Percentiles rank a stretch among this genome's conserved stretches.
These are phyloP conservation scores for Enoplosus armatus DNA, from an alignment of 2,797 vertebrate genomes.

Conservation along the genomic window DNA sequence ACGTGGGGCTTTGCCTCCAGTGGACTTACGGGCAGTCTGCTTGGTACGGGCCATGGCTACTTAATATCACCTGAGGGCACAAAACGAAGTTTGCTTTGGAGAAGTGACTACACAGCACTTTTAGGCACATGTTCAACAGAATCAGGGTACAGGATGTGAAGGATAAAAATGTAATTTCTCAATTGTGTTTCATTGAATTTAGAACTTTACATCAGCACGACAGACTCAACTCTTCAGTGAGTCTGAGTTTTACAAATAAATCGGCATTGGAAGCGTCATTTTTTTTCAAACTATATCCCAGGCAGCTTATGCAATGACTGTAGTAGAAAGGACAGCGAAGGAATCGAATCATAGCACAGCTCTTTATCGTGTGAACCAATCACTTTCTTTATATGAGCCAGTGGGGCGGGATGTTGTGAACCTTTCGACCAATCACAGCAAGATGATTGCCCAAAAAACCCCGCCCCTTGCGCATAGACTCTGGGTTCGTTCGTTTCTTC, in stretches of 20 bases:
- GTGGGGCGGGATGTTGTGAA: slow-evolving; percentile 46
- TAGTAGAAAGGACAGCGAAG: slow-evolving; percentile 21
- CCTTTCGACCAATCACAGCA: slow-evolving; percentile 51
- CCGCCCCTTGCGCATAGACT: slow-evolving; percentile 70
- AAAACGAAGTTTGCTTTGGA: slow-evolving; percentile 1
- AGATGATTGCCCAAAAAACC: not conserved
- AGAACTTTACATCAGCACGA: not conserved
- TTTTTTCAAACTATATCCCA: not conserved
- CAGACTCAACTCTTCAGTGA: not conserved
- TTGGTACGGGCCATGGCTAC: slow-evolving; percentile 87
- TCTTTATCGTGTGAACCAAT: slow-evolving; percentile 60
- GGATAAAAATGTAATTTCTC: not conserved
- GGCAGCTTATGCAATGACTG: slow-evolving; percentile 70
- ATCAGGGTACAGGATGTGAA: not conserved
- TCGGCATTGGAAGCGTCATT: not conserved
- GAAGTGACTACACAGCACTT: not conserved
- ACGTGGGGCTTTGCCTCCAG: slow-evolving; percentile 88
- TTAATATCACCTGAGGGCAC: slow-evolving; percentile 64
- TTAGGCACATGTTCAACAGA: not conserved
- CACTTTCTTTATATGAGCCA: fast-evolving
- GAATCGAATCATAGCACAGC: slow-evolving; percentile 44
- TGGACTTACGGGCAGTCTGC: slow-evolving; percentile 89
- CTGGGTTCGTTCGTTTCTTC: slow-evolving; percentile 67
- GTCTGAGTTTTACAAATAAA: not conserved
- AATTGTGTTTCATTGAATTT: not conserved